A percentile compares a stretch with the other conserved stretches of the same genome.
Conservation (phyloP, 2,797 vertebrate species). For the Thalassophryne amazonica region DNA sequence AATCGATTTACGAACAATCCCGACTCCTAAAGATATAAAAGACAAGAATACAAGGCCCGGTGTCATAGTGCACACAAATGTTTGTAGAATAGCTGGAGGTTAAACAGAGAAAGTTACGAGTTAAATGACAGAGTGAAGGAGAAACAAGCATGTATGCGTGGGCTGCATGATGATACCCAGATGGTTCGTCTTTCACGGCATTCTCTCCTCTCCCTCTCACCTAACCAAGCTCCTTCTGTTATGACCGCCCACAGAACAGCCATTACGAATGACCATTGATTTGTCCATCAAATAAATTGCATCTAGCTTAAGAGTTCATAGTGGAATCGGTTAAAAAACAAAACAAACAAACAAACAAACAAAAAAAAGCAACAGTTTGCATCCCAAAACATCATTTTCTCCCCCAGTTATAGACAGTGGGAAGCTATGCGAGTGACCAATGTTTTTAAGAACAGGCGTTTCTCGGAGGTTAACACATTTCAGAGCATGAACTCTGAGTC, state of each 20-base stretch:
- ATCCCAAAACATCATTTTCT: too few relatives aligned
- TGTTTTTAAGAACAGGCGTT: constrained; percentile 39
- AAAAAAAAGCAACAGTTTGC: too few relatives aligned
- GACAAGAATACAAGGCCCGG: neutral
- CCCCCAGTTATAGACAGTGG: too few relatives aligned
- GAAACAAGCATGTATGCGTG: constrained; percentile 39
- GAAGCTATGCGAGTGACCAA: constrained; percentile 27
- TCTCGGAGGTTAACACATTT: constrained; percentile 19
- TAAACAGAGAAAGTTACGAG: constrained; percentile 24
- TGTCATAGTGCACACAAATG: neutral
- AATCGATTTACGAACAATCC: too few relatives aligned
- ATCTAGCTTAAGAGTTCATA: too few relatives aligned
- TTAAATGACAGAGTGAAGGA: constrained; percentile 19
- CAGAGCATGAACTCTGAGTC: constrained; percentile 12
- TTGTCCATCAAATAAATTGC: too few relatives aligned
- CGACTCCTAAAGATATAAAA: too few relatives aligned
- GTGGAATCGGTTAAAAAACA: neutral
- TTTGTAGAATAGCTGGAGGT: neutral
- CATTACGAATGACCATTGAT: neutral
- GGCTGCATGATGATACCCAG: constrained; percentile 58
- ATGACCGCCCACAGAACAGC: constrained; percentile 12
- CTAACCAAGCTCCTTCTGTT: constrained; percentile 41
- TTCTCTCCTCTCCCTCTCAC: constrained; percentile 54
- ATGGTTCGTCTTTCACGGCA: constrained; percentile 55
- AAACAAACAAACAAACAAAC: too few relatives aligned